These are phyloP conservation scores for Myodes glareolus DNA, from an alignment of 2,113 vertebrate genomes.

Conservation along the genomic window DNA sequence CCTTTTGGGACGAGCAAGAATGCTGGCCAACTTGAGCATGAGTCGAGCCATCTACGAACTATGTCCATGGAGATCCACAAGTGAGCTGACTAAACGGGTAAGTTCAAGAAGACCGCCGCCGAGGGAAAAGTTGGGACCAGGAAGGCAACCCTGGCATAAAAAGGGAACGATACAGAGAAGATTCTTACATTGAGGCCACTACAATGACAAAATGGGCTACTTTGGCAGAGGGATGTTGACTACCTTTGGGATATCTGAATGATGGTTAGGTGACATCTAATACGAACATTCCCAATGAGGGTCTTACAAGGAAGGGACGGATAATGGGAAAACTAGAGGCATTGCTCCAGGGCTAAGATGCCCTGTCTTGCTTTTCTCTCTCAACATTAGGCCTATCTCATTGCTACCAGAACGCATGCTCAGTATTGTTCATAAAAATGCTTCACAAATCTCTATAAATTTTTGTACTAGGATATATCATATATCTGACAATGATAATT, in stretches of 20 bases:
- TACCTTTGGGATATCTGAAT: not conserved
- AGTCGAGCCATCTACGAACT: not conserved
- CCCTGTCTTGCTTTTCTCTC: not conserved
- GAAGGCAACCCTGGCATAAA: not conserved
- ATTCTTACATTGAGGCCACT: slow-evolving; percentile 7
- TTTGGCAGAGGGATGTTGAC: not conserved
- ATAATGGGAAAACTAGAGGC: not conserved
- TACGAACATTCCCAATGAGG: not conserved
- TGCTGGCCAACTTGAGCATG: not conserved
- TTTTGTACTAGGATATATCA: not conserved
- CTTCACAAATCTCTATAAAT: not conserved
- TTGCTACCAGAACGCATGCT: not conserved
- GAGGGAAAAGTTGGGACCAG: not conserved
- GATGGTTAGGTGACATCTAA: not conserved
- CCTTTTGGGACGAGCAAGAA: not conserved
- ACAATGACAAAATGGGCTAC: not conserved
- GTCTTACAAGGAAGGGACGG: not conserved
- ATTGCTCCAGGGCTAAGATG: not conserved
- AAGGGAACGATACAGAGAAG: not conserved
- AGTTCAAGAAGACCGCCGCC: not conserved
- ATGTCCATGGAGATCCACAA: not conserved
- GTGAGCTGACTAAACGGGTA: not conserved
- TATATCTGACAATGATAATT: slow-evolving; percentile 2
- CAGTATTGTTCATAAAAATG: slow-evolving; percentile 3
- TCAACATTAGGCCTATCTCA: not conserved